Conservation (phyloP, 2,888 invertebrate genomes). For the Idaea biselata region DNA sequence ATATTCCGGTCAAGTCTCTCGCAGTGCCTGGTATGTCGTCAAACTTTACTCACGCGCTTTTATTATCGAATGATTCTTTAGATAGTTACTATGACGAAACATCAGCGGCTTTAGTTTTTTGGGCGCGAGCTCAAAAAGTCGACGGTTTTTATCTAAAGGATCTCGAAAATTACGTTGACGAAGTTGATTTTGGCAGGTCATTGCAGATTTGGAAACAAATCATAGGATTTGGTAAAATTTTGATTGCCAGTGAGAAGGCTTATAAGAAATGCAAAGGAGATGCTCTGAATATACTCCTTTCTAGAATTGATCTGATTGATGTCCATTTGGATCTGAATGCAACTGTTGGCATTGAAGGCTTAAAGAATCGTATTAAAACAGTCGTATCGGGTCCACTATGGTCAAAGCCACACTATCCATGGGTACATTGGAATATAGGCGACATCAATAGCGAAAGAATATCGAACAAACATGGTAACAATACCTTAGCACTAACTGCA, state of each 20-base stretch:
- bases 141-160: constrained; percentile 95
- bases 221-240: constrained; percentile 81
- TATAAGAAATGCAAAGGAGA: constrained; percentile 67
- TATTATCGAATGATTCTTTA: constrained; percentile 71
- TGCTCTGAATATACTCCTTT: constrained; percentile 81
- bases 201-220: constrained; percentile 86
- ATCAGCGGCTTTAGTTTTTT: constrained; percentile 59
- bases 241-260: constrained; percentile 84
- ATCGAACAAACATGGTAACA: constrained; percentile 80
- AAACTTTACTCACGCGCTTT: constrained; percentile 46
- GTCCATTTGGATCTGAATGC: constrained; percentile 81
- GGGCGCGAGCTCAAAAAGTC: constrained; percentile 84
- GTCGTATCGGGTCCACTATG: constrained; percentile 81
- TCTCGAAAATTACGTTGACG: constrained; percentile 83
- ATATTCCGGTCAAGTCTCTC: constrained; percentile 83
- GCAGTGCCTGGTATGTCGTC: constrained; percentile 38
- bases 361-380: constrained; percentile 81
- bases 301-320: constrained; percentile 86
- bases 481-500: constrained; percentile 84
- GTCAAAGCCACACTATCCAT: constrained; percentile 83
- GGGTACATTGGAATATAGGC: constrained; percentile 91
- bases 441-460: constrained; percentile 82
- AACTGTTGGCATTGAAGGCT: constrained; percentile 78
- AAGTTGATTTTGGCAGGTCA: constrained; percentile 79
- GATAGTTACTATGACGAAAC: constrained; percentile 54